A percentile compares a stretch with the other conserved stretches of the same genome.
Evolutionary conservation across 2,888 invertebrate species (phyloP).

Genomic region (Campoplex nolae): DNA sequence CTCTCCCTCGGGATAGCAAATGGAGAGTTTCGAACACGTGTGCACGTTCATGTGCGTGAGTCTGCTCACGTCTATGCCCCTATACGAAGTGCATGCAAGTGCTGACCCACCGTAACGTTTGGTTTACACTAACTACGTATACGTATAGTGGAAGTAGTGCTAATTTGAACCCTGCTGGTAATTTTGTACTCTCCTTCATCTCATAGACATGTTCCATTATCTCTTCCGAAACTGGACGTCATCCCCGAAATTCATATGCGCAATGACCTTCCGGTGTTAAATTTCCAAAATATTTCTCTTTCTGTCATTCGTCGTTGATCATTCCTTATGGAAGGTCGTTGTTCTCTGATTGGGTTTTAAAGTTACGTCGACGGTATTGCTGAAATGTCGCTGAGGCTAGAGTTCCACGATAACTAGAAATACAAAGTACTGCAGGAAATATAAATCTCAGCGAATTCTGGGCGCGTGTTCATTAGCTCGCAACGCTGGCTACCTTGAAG

Average conservation of each 20-base stretch:
- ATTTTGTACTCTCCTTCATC: not conserved
- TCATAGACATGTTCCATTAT: not conserved
- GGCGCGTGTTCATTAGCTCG: not conserved
- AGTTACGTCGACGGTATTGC: not conserved
- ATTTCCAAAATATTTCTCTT: not conserved
- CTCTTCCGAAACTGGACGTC: not conserved
- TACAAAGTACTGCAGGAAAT: not conserved
- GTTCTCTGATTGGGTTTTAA: not conserved
- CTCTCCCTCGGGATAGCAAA: slow-evolving; percentile 57
- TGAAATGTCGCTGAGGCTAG: not conserved
- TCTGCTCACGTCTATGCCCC: not conserved
- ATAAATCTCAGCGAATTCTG: not conserved
- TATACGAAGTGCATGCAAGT: slow-evolving; percentile 30
- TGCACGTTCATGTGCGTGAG: not conserved
- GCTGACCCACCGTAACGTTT: slow-evolving; percentile 35
- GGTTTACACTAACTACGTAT: slow-evolving; percentile 24
- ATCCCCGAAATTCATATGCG: not conserved
- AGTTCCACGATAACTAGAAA: not conserved
- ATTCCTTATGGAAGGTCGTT: not conserved
- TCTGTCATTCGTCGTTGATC: not conserved
- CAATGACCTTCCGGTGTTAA: not conserved
- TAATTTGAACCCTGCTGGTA: not conserved
- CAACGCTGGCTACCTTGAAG: not conserved
- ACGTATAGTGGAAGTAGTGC: slow-evolving; percentile 13
- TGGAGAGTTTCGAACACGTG: slow-evolving; percentile 40